phyloP scores from a whole-genome alignment of 2,888 invertebrate species.

The Harpalus rufipes region DNA sequence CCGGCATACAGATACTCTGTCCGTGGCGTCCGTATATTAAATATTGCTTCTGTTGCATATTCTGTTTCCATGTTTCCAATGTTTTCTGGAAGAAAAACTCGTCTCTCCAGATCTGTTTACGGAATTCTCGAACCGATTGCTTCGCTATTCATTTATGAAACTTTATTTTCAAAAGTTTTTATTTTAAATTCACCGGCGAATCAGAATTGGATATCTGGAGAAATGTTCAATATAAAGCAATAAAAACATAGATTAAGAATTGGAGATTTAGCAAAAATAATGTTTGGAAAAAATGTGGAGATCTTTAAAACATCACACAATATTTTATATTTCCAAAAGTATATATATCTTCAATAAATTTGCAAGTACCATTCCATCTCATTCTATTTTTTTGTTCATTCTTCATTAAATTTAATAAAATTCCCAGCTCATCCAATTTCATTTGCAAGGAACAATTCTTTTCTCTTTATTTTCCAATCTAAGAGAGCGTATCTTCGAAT shows the following conservation, averaged over 20 bases:
- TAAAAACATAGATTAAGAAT: not conserved
- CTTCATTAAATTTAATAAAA: not conserved
- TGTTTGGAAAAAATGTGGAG: not conserved
- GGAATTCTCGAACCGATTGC: not conserved
- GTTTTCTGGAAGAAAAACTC: not conserved
- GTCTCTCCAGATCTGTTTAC: not conserved
- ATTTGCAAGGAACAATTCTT: not conserved
- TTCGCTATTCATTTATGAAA: not conserved
- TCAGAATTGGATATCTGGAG: not conserved
- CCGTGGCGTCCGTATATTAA: not conserved
- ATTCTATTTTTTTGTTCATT: too few species aligned
- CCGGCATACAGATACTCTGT: not conserved
- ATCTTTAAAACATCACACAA: too few species aligned
- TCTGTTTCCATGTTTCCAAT: too few species aligned
- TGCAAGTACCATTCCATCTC: too few species aligned
- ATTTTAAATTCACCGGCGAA: not conserved
- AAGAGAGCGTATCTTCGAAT: constrained; percentile 26
- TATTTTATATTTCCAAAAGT: too few species aligned
- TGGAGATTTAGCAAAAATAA: not conserved
- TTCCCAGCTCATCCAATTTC: not conserved
- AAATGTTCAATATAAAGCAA: not conserved
- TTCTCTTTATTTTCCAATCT: constrained; percentile 37
- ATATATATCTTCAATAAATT: too few species aligned
- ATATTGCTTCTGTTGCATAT: too few species aligned
- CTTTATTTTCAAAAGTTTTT: not conserved